phyloP scores from a whole-genome alignment of 2,113 vertebrate species.

The Ia io region DNA sequence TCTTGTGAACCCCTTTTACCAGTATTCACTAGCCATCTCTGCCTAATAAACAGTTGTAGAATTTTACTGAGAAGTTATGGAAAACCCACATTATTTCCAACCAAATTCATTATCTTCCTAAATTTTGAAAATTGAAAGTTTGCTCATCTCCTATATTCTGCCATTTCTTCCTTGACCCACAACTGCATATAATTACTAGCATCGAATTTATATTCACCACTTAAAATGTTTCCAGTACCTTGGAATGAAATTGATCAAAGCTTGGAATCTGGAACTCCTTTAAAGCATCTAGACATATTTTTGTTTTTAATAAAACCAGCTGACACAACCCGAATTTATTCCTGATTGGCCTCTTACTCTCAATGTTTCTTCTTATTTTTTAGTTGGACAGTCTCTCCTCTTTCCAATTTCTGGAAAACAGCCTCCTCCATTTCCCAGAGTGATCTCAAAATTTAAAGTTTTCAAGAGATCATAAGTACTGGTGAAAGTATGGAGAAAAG shows the following conservation, averaged over 20 bases:
- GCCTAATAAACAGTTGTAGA: background rate
- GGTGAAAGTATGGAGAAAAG: background rate
- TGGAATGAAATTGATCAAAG: constrained; percentile 16
- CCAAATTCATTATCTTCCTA: background rate
- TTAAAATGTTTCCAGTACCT: background rate
- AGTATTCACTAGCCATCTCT: background rate
- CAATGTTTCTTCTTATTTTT: background rate
- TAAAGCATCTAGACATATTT: background rate
- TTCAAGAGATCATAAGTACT: background rate
- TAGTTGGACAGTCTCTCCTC: background rate
- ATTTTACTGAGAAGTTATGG: constrained; percentile 16
- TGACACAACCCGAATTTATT: background rate
- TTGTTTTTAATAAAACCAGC: background rate
- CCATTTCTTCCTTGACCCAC: background rate
- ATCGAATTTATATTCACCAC: background rate
- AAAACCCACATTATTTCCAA: background rate
- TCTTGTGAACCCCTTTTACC: background rate
- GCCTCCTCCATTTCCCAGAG: background rate
- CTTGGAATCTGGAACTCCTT: background rate
- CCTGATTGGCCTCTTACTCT: background rate
- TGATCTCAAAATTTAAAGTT: background rate
- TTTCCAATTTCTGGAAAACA: background rate
- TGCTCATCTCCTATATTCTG: background rate
- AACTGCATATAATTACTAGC: background rate
- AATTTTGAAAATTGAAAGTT: background rate